phyloP scores from a whole-genome alignment of 2,888 invertebrate species.

The Scaptomyza reducta region DNA sequence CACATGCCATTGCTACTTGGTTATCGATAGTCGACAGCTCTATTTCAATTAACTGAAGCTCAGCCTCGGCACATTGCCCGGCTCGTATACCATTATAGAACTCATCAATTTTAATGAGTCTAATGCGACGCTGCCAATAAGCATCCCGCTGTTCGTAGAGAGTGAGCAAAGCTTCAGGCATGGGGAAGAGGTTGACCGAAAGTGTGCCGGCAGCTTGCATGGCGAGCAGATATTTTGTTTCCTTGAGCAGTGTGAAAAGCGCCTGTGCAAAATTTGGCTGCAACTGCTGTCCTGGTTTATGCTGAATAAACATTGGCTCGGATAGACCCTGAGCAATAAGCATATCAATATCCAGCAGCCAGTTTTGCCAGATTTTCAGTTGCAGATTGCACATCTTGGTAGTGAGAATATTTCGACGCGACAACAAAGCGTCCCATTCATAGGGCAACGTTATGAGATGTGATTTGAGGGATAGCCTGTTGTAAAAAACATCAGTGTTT shows the following conservation, averaged over 20 bases:
- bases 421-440: slow-evolving; percentile 62
- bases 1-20: slow-evolving; percentile 88
- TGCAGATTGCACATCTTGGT: slow-evolving; percentile 85
- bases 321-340: slow-evolving; percentile 84
- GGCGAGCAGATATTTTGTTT: slow-evolving; percentile 92
- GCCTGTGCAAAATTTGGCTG: slow-evolving; percentile 82
- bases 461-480: slow-evolving; percentile 48
- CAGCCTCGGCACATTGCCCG: slow-evolving; percentile 88
- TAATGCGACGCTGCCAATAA: slow-evolving; percentile 81
- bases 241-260: slow-evolving; percentile 90
- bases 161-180: slow-evolving; percentile 66
- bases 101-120: slow-evolving; percentile 87
- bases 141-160: slow-evolving; percentile 76
- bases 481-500: background rate
- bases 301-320: slow-evolving; percentile 73
- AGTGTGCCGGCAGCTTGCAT: slow-evolving; percentile 81
- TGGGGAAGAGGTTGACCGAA: slow-evolving; percentile 54
- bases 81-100: slow-evolving; percentile 93
- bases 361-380: slow-evolving; percentile 85
- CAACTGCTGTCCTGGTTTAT: slow-evolving; percentile 43
- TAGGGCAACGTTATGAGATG: slow-evolving; percentile 42
- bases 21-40: slow-evolving; percentile 91
- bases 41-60: slow-evolving; percentile 90
- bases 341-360: slow-evolving; percentile 85
- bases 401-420: slow-evolving; percentile 77